A percentile compares a stretch with the other conserved stretches of the same genome.
Evolutionary conservation across 2,113 vertebrate genomes (phyloP).

Genomic region (Pachyramphus minor): DNA sequence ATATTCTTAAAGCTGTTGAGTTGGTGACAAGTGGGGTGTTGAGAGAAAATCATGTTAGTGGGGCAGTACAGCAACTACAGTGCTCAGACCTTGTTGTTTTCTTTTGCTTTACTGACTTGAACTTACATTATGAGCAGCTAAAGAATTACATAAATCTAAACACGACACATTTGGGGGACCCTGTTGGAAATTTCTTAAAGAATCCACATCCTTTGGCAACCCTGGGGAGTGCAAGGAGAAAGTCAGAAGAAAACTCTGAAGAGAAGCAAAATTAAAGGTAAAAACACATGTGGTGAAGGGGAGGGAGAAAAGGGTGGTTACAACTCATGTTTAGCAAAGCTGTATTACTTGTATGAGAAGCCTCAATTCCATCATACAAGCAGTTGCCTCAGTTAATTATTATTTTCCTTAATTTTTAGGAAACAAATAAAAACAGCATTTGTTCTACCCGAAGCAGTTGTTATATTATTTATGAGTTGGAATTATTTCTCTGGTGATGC

Average conservation of each 20-base stretch:
- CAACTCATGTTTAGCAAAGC: neutral
- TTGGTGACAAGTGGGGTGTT: neutral
- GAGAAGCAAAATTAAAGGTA: slow-evolving; percentile 36
- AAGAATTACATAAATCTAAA: neutral
- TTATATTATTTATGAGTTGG: slow-evolving; percentile 12
- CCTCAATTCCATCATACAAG: neutral
- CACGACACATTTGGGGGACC: neutral
- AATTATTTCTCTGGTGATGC: neutral
- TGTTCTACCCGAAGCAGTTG: slow-evolving; percentile 16
- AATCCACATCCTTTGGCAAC: neutral
- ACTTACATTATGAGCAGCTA: neutral
- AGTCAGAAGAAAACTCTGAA: slow-evolving; percentile 23
- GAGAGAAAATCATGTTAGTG: neutral
- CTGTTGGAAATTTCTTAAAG: neutral
- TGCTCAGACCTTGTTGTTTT: neutral
- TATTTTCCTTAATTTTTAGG: slow-evolving; percentile 43
- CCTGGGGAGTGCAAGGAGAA: neutral
- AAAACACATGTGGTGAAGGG: neutral
- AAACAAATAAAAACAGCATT: slow-evolving; percentile 43
- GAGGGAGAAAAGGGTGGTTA: neutral
- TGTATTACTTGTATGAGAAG: neutral
- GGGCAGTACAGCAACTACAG: neutral
- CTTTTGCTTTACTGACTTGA: neutral
- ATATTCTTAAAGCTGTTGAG: neutral
- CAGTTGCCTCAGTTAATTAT: slow-evolving; percentile 6